Conservation (phyloP, 1,140 invertebrate species). For the Euwallacea similis region DNA sequence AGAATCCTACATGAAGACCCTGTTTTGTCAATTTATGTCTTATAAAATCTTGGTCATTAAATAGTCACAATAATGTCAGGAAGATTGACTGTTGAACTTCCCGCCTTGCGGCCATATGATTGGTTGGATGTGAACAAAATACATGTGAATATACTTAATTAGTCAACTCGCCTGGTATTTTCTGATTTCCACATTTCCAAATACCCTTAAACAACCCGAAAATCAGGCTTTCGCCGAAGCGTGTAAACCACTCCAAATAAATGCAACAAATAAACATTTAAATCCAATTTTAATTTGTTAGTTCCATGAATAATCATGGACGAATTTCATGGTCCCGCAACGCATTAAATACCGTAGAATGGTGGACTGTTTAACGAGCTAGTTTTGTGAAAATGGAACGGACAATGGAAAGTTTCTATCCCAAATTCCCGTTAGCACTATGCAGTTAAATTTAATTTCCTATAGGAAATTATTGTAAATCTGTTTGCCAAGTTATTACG, state of each 20-base stretch:
- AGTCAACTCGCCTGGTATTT: too few species aligned
- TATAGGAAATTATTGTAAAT: constrained; percentile 14
- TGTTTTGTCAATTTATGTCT: too few species aligned
- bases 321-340: constrained; percentile 12
- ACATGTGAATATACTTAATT: too few species aligned
- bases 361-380: constrained; percentile 12
- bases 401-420: constrained; percentile 12
- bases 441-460: constrained; percentile 9
- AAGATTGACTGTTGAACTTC: too few species aligned
- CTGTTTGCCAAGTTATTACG: not conserved
- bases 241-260: not conserved
- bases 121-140: too few species aligned
- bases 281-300: constrained; percentile 23
- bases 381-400: constrained; percentile 18
- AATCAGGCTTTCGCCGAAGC: too few species aligned
- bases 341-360: constrained; percentile 11
- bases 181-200: too few species aligned
- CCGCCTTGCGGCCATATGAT: too few species aligned
- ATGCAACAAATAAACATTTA: constrained; percentile 1
- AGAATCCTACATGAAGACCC: too few species aligned
- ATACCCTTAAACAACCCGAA: too few species aligned
- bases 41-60: too few species aligned
- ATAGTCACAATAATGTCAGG: too few species aligned
- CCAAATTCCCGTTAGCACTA: constrained; percentile 1
- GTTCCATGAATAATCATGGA: constrained; percentile 21